These are phyloP conservation scores for Falco biarmicus DNA, from an alignment of 2,797 vertebrate species.

Conservation along the genomic window DNA sequence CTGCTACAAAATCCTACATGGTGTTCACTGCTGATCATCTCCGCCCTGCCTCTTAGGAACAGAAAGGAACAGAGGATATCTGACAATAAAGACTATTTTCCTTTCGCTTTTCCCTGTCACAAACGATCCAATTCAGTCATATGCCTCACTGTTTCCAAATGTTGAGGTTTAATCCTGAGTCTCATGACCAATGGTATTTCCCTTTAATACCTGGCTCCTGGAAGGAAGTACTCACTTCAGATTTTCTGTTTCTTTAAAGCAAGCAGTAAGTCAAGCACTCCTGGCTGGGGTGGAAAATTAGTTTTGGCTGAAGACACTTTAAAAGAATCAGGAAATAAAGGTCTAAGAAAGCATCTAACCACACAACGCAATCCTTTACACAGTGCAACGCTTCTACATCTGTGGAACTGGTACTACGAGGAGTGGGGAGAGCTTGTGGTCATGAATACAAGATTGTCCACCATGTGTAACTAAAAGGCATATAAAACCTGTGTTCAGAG, in stretches of 20 bases:
- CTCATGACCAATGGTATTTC: background rate
- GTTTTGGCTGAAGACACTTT: background rate
- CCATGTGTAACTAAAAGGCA: background rate
- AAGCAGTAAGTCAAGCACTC: background rate
- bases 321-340: background rate
- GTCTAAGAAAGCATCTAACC: background rate
- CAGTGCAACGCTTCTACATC: background rate
- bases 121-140: background rate
- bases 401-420: background rate
- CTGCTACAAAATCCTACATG: background rate
- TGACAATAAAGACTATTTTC: background rate
- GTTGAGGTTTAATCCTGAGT: background rate
- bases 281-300: background rate
- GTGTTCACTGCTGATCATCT: background rate
- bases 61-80: background rate
- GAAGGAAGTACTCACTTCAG: background rate
- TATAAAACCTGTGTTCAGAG: background rate
- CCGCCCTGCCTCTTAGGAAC: background rate
- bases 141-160: background rate
- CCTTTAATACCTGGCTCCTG: background rate
- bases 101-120: background rate
- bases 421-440: background rate
- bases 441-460: background rate
- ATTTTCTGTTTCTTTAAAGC: background rate
- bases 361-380: background rate